A percentile compares a stretch with the other conserved stretches of the same genome.
Conservation (phyloP, 2,888 invertebrate genomes). For the Brenthis daphne region DNA sequence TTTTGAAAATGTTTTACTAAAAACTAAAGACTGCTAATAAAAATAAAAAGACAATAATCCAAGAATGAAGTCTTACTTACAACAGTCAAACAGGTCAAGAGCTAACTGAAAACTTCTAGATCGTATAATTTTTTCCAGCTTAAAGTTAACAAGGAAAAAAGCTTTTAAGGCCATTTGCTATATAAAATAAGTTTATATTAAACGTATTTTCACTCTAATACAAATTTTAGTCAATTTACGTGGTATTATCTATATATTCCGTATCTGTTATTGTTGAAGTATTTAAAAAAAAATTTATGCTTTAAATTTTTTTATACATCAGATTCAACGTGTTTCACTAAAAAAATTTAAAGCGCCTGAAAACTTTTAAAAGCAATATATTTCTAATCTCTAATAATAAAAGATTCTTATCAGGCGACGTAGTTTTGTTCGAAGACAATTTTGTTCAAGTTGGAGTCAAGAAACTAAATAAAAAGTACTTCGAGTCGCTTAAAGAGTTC, state of each 20-base stretch:
- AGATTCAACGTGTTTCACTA: neutral
- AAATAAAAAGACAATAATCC: slow-evolving; percentile 20
- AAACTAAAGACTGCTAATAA: slow-evolving; percentile 8
- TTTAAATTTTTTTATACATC: neutral
- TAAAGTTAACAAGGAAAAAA: slow-evolving; percentile 2
- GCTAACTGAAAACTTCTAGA: slow-evolving; percentile 22
- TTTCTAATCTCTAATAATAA: slow-evolving; percentile 10
- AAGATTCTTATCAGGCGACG: slow-evolving; percentile 2
- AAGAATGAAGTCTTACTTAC: slow-evolving; percentile 11
- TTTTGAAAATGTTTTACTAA: neutral
- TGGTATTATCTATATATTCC: no score
- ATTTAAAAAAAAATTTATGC: neutral
- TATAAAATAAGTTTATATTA: neutral
- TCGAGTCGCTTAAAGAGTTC: slow-evolving; percentile 3
- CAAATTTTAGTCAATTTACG: no score
- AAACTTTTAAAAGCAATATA: neutral
- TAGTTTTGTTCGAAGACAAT: neutral
- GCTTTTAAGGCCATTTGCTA: neutral
- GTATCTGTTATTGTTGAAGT: neutral
- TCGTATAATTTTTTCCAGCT: slow-evolving; percentile 14
- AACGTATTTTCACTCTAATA: neutral
- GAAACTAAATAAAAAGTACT: slow-evolving; percentile 16
- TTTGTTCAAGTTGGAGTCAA: slow-evolving; percentile 10
- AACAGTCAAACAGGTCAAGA: slow-evolving; percentile 23
- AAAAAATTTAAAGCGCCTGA: neutral